Evolutionary conservation across 1,140 invertebrate species (phyloP).

Genomic region (Probaryconus sp.): DNA sequence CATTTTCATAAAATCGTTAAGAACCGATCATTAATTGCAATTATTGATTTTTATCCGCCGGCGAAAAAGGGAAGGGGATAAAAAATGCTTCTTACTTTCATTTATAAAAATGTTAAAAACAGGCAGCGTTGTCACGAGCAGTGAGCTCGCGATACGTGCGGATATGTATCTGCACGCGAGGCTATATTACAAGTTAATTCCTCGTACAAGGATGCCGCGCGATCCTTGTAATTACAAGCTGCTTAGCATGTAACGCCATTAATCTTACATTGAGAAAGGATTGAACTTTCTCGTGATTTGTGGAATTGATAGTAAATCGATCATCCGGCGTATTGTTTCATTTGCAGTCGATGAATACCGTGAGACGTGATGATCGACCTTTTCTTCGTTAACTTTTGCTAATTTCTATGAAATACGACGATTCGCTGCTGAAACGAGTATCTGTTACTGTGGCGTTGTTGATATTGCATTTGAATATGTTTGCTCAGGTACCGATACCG

Average conservation of each 20-base stretch:
- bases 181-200: conserved; percentile 54
- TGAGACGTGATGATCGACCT: conserved; percentile 42
- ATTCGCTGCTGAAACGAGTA: neutral
- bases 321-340: conserved; percentile 47
- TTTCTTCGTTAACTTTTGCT: conserved; percentile 33
- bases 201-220: conserved; percentile 38
- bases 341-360: conserved; percentile 36
- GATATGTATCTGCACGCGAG: conserved; percentile 26
- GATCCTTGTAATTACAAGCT: conserved; percentile 60
- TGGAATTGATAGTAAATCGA: conserved; percentile 57
- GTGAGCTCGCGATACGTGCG: conserved; percentile 43
- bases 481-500: too few species aligned
- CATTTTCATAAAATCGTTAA: conserved; percentile 41
- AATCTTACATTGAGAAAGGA: conserved; percentile 59
- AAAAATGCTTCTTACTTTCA: conserved; percentile 21
- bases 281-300: conserved; percentile 61
- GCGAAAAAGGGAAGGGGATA: conserved; percentile 22
- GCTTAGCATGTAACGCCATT: conserved; percentile 57
- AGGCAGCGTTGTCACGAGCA: conserved; percentile 43
- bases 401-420: conserved; percentile 51
- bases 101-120: conserved; percentile 42
- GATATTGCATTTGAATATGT: too few species aligned
- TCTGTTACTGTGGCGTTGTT: neutral
- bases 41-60: conserved; percentile 37
- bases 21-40: conserved; percentile 40